A percentile compares a stretch with the other conserved stretches of the same genome.
Evolutionary conservation across 2,113 vertebrate species (phyloP).

Genomic region (Hoplias malabaricus): DNA sequence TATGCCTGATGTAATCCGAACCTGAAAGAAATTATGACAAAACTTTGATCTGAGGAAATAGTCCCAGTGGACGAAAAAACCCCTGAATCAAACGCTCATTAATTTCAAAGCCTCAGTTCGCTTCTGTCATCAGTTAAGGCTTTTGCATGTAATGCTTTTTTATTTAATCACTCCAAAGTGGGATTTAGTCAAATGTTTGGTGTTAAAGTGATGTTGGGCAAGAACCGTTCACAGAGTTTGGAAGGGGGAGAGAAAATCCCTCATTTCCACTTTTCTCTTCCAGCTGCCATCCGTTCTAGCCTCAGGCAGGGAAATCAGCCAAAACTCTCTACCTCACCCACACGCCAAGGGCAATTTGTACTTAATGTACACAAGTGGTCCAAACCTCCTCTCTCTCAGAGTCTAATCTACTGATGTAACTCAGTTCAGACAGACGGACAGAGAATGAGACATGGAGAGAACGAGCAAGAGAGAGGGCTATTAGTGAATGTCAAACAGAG

Average conservation of each 20-base stretch:
- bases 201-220: background rate
- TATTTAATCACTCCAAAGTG: slow-evolving; percentile 9
- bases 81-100: slow-evolving; percentile 11
- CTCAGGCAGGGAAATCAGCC: slow-evolving; percentile 6
- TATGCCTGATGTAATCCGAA: background rate
- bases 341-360: slow-evolving; percentile 38
- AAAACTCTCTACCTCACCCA: slow-evolving; percentile 7
- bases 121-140: slow-evolving; percentile 5
- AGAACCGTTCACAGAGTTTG: slow-evolving; percentile 2
- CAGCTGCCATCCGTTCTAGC: slow-evolving; percentile 16
- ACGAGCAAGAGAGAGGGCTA: slow-evolving; percentile 30
- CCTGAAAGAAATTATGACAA: background rate
- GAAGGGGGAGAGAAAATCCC: background rate
- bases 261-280: slow-evolving; percentile 14
- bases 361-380: slow-evolving; percentile 31
- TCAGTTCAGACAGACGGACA: slow-evolving; percentile 2
- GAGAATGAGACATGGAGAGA: slow-evolving; percentile 11
- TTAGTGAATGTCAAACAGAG: slow-evolving; percentile 52
- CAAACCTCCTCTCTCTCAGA: slow-evolving; percentile 11
- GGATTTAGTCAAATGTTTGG: slow-evolving; percentile 17
- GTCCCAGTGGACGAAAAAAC: background rate
- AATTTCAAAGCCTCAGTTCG: background rate
- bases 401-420: slow-evolving; percentile 23
- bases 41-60: background rate
- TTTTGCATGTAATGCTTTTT: slow-evolving; percentile 6